Evolutionary conservation across 1,140 invertebrate species (phyloP).

Genomic region (Chlorops oryzae): DNA sequence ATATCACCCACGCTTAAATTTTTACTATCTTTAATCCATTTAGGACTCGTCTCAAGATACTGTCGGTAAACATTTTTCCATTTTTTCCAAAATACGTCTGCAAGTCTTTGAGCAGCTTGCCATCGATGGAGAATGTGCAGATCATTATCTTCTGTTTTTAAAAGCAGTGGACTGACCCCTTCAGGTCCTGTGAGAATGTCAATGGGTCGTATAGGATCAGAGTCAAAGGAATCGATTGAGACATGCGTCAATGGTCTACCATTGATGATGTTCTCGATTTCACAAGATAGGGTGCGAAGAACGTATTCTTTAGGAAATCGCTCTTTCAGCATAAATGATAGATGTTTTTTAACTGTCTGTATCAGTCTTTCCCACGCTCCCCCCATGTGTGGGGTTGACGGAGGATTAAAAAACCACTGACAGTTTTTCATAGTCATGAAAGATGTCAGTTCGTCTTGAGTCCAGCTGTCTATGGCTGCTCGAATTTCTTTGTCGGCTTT

Average conservation of each 20-base stretch:
- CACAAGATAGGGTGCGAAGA: too few species aligned
- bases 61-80: conserved; percentile 1
- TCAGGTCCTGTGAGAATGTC: too few species aligned
- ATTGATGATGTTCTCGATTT: conserved; percentile 26
- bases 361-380: too few species aligned
- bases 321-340: neutral
- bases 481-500: conserved; percentile 26
- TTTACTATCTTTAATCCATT: conserved; percentile 3
- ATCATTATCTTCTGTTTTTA: conserved; percentile 3
- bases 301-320: conserved; percentile 16
- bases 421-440: conserved; percentile 14
- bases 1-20: neutral
- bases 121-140: conserved; percentile 9
- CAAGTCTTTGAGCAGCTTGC: conserved; percentile 6
- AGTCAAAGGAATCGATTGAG: conserved; percentile 14
- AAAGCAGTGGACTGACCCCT: too few species aligned
- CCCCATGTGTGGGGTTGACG: too few species aligned
- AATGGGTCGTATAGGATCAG: conserved; percentile 3
- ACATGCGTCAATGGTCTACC: conserved; percentile 24
- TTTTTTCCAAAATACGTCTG: conserved; percentile 1
- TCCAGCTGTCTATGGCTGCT: conserved; percentile 14
- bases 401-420: too few species aligned
- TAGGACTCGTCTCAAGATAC: too few species aligned
- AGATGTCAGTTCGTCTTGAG: conserved; percentile 15
- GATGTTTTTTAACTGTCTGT: conserved; percentile 11